phyloP scores from a whole-genome alignment of 1,140 invertebrate genomes.

The Drosophila kepulauana region DNA sequence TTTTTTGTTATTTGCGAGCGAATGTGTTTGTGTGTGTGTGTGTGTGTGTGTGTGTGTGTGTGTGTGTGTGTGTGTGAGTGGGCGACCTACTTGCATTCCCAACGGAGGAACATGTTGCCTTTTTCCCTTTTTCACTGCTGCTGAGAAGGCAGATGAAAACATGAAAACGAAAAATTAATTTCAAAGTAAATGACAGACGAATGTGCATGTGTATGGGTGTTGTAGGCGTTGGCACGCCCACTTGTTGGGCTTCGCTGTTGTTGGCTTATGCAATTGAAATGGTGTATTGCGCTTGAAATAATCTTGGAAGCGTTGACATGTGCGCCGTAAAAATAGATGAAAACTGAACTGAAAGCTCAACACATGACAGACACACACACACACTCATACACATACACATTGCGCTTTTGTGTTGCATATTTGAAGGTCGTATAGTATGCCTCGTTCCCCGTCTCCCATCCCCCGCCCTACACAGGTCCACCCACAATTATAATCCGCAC shows the following conservation, averaged over 20 bases:
- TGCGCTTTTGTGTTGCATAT: conserved; percentile 40
- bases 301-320: conserved; percentile 47
- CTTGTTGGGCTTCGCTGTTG: conserved; percentile 55
- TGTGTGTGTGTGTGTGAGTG: conserved; percentile 20
- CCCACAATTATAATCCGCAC: conserved; percentile 36
- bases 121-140: conserved; percentile 12
- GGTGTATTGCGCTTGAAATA: conserved; percentile 29
- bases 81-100: conserved; percentile 60
- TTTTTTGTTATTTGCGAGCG: conserved; percentile 26
- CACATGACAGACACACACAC: conserved; percentile 22
- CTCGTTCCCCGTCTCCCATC: neutral
- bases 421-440: conserved; percentile 40
- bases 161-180: conserved; percentile 56
- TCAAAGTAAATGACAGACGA: conserved; percentile 45
- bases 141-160: conserved; percentile 11
- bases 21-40: neutral
- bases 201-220: conserved; percentile 13
- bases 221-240: conserved; percentile 48
- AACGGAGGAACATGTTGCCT: conserved; percentile 37
- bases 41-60: conserved; percentile 17
- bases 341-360: conserved; percentile 21
- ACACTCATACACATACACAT: conserved; percentile 20
- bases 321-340: conserved; percentile 53
- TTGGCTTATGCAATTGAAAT: conserved; percentile 32
- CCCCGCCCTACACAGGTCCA: neutral